Percentiles rank a stretch among this genome's conserved stretches.
Conservation (phyloP, 2,113 vertebrate genomes). For the Sciurus niger region DNA sequence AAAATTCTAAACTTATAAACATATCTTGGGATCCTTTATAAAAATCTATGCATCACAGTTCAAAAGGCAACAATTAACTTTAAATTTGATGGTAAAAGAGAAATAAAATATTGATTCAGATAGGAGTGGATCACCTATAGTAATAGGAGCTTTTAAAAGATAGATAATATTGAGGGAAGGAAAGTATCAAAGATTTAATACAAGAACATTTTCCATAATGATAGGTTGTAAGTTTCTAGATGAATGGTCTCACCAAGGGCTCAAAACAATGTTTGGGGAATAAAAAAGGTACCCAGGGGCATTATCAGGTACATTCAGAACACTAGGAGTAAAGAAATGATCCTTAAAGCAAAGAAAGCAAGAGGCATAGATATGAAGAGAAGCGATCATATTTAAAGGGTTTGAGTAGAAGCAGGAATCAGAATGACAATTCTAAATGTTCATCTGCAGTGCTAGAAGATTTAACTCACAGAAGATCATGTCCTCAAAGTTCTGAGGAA, state of each 20-base stretch:
- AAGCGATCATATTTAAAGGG: not conserved
- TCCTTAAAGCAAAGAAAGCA: not conserved
- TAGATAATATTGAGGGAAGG: not conserved
- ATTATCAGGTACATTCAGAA: not conserved
- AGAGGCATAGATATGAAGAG: not conserved
- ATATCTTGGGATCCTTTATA: not conserved
- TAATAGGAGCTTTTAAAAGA: not conserved
- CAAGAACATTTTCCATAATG: not conserved
- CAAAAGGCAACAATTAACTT: slow-evolving; percentile 26
- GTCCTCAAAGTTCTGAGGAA: slow-evolving; percentile 6
- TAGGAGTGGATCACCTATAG: not conserved
- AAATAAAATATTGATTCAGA: not conserved
- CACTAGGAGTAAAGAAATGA: not conserved
- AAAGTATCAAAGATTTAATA: slow-evolving; percentile 1
- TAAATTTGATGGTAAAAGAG: not conserved
- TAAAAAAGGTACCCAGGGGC: not conserved
- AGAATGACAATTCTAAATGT: not conserved
- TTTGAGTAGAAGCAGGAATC: not conserved
- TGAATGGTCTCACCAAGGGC: not conserved
- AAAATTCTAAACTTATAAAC: not conserved
- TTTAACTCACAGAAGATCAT: not conserved
- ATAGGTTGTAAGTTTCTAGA: not conserved
- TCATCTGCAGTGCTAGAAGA: not conserved
- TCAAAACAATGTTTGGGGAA: not conserved
- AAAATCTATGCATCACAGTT: slow-evolving; percentile 2